phyloP scores from a whole-genome alignment of 2,113 vertebrate species.

The Zosterops lateralis region DNA sequence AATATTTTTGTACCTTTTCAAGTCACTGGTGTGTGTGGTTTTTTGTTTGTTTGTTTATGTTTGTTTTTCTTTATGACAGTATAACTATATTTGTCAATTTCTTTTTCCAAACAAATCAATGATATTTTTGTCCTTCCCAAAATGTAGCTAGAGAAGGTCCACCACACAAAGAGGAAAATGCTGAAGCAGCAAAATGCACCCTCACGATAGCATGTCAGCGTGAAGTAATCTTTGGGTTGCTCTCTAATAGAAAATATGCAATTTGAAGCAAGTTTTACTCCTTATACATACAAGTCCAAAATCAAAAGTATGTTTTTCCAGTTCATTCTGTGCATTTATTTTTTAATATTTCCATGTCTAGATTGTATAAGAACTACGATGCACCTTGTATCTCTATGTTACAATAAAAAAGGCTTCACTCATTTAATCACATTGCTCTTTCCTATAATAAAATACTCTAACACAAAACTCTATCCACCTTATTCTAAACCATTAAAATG shows the following conservation, averaged over 20 bases:
- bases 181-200: background rate
- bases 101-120: background rate
- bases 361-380: background rate
- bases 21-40: background rate
- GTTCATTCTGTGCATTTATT: background rate
- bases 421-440: background rate
- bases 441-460: background rate
- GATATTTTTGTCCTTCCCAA: background rate
- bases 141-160: background rate
- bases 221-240: background rate
- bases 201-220: rapidly evolving
- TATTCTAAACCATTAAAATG: background rate
- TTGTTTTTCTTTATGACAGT: background rate
- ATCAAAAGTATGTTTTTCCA: background rate
- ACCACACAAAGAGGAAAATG: background rate
- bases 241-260: background rate
- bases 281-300: background rate
- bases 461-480: background rate
- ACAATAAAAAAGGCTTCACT: background rate
- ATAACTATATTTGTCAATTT: background rate
- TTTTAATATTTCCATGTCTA: background rate
- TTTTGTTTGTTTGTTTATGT: background rate
- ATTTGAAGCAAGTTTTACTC: background rate
- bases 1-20: background rate
- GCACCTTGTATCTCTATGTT: background rate